A percentile compares a stretch with the other conserved stretches of the same genome.
Evolutionary conservation across 1,140 invertebrate genomes (phyloP).

Genomic region (Charaxes varanes): DNA sequence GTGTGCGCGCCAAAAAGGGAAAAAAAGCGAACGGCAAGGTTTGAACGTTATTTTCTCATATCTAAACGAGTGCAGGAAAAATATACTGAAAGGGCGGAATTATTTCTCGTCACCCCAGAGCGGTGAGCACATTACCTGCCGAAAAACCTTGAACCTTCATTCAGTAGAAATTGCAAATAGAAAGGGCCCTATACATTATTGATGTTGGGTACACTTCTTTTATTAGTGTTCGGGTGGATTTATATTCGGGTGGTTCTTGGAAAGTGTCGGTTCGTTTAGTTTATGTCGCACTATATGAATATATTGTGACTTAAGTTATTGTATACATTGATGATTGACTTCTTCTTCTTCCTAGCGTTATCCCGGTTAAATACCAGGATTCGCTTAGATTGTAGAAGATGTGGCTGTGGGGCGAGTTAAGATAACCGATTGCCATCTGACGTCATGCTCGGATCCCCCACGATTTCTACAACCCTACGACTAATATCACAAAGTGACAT

Average conservation of each 20-base stretch:
- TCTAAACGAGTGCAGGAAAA: slow-evolving; percentile 35
- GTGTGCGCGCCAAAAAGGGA: slow-evolving; percentile 1
- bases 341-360: too few relatives aligned
- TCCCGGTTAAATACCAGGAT: too few relatives aligned
- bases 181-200: slow-evolving; percentile 28
- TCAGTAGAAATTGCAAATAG: slow-evolving; percentile 32
- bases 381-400: too few relatives aligned
- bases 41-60: slow-evolving; percentile 26
- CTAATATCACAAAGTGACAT: too few relatives aligned
- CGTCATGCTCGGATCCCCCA: too few relatives aligned
- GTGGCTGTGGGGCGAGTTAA: too few relatives aligned
- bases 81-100: too few relatives aligned
- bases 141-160: slow-evolving; percentile 30
- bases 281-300: background rate
- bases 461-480: too few relatives aligned
- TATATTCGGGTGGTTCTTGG: background rate
- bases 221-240: slow-evolving; percentile 1
- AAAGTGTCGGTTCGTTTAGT: slow-evolving; percentile 2
- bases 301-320: too few relatives aligned
- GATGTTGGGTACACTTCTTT: slow-evolving; percentile 12
- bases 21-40: slow-evolving; percentile 5
- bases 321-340: too few relatives aligned
- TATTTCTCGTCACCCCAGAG: slow-evolving; percentile 25
- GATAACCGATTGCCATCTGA: too few relatives aligned
- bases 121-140: slow-evolving; percentile 30